phyloP scores from a whole-genome alignment of 2,888 invertebrate genomes.

The Priocnemis perturbator region DNA sequence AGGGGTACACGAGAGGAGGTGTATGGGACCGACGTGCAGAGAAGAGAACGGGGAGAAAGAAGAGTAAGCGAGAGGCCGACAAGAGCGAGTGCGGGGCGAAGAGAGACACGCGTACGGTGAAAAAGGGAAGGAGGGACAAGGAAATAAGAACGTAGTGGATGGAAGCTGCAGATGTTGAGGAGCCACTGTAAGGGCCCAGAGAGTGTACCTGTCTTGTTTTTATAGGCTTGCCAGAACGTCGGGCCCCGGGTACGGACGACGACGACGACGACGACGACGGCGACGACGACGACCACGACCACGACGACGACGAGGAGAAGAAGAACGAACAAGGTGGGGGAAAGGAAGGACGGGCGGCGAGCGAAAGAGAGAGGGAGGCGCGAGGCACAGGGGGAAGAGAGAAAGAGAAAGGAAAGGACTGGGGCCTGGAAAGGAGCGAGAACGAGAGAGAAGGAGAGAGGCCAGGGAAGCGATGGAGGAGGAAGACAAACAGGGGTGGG shows the following conservation, averaged over 20 bases:
- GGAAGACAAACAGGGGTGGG: conserved; percentile 26
- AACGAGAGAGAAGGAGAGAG: conserved; percentile 48
- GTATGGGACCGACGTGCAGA: conserved; percentile 8
- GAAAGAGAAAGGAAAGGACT: conserved; percentile 51
- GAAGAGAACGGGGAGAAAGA: conserved; percentile 12
- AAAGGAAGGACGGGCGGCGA: conserved; percentile 21
- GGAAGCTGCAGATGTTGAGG: conserved; percentile 70
- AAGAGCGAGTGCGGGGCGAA: conserved; percentile 4
- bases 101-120: conserved; percentile 11
- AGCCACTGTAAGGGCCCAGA: conserved; percentile 73
- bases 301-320: conserved; percentile 34
- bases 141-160: conserved; percentile 55
- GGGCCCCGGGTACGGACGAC: conserved; percentile 63
- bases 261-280: conserved; percentile 35
- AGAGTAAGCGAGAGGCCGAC: conserved; percentile 5
- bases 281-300: conserved; percentile 12
- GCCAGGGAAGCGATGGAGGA: conserved; percentile 30
- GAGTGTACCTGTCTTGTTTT: conserved; percentile 76
- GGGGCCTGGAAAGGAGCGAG: conserved; percentile 45
- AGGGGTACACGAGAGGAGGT: conserved; percentile 8
- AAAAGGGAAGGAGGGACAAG: conserved; percentile 31
- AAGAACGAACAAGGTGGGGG: conserved; percentile 9
- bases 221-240: conserved; percentile 73
- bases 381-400: conserved; percentile 36
- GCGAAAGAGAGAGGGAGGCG: conserved; percentile 30